These are phyloP conservation scores for Tor tambroides DNA, from an alignment of 2,113 vertebrate genomes.

Conservation along the genomic window DNA sequence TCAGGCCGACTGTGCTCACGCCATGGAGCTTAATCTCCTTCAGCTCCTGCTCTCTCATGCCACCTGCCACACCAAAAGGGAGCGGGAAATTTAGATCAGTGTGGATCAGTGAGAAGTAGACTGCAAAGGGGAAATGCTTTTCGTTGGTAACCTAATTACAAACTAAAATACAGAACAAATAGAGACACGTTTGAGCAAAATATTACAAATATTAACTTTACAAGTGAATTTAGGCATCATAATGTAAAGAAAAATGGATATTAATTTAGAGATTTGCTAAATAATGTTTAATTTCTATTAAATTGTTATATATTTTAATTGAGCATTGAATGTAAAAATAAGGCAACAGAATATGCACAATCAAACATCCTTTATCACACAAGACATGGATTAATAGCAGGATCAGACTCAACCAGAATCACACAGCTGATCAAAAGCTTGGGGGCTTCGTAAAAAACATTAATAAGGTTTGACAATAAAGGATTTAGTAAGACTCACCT, in stretches of 20 bases:
- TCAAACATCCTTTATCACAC: background rate
- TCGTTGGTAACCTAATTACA: background rate
- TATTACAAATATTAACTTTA: background rate
- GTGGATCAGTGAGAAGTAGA: background rate
- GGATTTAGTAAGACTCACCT: constrained; percentile 32
- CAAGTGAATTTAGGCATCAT: background rate
- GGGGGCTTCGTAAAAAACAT: background rate
- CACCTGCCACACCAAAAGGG: constrained; percentile 65
- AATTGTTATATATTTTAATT: background rate
- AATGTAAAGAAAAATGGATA: background rate
- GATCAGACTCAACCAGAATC: too few species aligned
- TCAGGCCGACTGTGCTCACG: constrained; percentile 75
- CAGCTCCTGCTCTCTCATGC: constrained; percentile 82
- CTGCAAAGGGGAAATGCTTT: background rate
- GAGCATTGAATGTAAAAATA: background rate
- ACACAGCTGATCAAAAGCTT: background rate
- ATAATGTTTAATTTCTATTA: too few species aligned
- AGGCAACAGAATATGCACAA: background rate
- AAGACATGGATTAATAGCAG: too few species aligned
- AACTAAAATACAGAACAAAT: background rate
- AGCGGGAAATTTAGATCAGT: constrained; percentile 5
- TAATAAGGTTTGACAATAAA: background rate
- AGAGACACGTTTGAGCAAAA: background rate
- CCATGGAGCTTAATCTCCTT: constrained; percentile 81
- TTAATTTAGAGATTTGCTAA: too few species aligned